Evolutionary conservation across 2,797 vertebrate genomes (phyloP).

Genomic region (Danio choprae): DNA sequence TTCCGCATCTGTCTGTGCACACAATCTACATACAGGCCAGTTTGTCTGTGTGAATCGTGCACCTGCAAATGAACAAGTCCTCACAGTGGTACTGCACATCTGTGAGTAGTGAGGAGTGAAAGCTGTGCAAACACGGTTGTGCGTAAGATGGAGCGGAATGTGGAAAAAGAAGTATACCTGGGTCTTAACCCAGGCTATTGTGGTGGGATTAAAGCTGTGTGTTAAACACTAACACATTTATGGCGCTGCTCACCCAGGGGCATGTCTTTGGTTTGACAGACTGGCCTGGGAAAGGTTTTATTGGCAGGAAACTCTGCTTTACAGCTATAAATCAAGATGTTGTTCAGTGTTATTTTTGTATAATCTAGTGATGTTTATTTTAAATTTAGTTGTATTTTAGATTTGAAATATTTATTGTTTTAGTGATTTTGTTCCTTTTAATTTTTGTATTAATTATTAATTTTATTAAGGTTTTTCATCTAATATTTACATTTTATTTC

Average conservation of each 20-base stretch:
- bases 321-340: background rate
- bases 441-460: background rate
- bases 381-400: background rate
- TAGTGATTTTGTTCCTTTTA: background rate
- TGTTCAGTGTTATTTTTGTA: background rate
- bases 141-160: background rate
- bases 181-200: slow-evolving; percentile 18
- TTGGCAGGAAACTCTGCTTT: slow-evolving; percentile 1
- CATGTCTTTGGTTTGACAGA: slow-evolving; percentile 1
- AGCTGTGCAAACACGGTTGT: background rate
- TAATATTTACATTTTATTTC: background rate
- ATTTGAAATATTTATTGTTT: background rate
- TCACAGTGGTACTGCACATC: too few species aligned
- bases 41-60: too few species aligned
- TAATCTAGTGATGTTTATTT: background rate
- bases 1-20: too few species aligned
- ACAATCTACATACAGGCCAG: too few species aligned
- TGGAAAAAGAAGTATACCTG: background rate
- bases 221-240: slow-evolving; percentile 5
- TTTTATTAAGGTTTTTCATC: background rate
- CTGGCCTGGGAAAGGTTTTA: background rate
- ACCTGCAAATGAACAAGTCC: too few species aligned
- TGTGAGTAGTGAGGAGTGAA: background rate
- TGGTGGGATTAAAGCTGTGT: slow-evolving; percentile 30
- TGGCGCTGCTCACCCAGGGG: background rate